These are phyloP conservation scores for Campylorhamphus procurvoides DNA, from an alignment of 2,113 vertebrate genomes.

Conservation along the genomic window DNA sequence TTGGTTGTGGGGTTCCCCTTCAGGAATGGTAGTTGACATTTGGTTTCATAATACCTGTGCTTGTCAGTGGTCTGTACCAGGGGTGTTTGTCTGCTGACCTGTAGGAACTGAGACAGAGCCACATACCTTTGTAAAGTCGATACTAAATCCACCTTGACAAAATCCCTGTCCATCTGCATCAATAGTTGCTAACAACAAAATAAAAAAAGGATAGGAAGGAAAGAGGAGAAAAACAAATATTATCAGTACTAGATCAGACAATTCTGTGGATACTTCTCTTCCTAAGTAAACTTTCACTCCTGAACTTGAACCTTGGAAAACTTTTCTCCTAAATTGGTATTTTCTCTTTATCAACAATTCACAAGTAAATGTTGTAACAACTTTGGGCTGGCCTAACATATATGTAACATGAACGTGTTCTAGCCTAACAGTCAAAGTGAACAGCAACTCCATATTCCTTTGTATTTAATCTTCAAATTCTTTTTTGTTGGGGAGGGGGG, in stretches of 20 bases:
- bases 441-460: not conserved
- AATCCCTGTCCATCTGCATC: constrained; percentile 96
- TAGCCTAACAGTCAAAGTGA: not conserved
- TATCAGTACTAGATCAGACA: not conserved
- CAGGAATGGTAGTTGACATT: not conserved
- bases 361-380: not conserved
- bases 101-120: not conserved
- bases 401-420: not conserved
- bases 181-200: constrained; percentile 75
- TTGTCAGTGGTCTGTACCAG: not conserved
- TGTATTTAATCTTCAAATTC: not conserved
- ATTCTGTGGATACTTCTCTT: not conserved
- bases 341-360: not conserved
- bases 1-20: not conserved
- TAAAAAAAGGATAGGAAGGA: constrained; percentile 23
- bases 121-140: constrained; percentile 91
- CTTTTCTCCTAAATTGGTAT: not conserved
- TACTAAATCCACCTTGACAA: constrained; percentile 98
- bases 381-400: not conserved
- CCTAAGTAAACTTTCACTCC: not conserved
- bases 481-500: not conserved
- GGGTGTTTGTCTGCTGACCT: not conserved
- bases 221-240: not conserved
- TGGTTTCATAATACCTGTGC: not conserved
- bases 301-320: not conserved